A percentile compares a stretch with the other conserved stretches of the same genome.
Evolutionary conservation across 1,140 invertebrate genomes (phyloP).

Genomic region (Musca domestica): DNA sequence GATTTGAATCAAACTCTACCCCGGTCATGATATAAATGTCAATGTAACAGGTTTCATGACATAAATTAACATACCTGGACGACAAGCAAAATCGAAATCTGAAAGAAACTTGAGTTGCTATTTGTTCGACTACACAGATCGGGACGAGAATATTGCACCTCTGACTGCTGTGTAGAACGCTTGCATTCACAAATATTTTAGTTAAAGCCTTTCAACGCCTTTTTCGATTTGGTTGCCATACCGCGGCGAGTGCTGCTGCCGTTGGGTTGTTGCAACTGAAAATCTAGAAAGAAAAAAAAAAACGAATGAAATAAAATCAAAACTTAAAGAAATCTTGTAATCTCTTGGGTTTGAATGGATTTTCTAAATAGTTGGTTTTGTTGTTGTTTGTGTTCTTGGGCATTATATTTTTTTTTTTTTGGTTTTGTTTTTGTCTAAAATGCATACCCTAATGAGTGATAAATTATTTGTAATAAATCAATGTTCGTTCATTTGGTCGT

Average conservation of each 20-base stretch:
- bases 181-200: constrained; percentile 10
- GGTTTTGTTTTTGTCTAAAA: constrained; percentile 11
- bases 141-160: not conserved
- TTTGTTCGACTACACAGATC: not conserved
- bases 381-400: not conserved
- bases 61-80: constrained; percentile 16
- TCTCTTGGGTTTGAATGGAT: not conserved
- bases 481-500: constrained; percentile 9
- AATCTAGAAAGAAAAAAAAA: not conserved
- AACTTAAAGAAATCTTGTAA: constrained; percentile 1
- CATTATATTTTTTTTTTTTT: too few species aligned
- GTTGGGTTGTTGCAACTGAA: too few species aligned
- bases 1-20: too few species aligned
- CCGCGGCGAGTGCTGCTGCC: too few species aligned
- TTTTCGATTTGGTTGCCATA: not conserved
- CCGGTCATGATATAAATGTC: constrained; percentile 4
- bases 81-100: not conserved
- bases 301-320: not conserved
- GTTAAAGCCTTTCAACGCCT: constrained; percentile 12
- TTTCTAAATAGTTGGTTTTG: not conserved
- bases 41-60: constrained; percentile 18
- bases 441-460: constrained; percentile 32
- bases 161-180: not conserved
- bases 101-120: not conserved
- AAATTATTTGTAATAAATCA: constrained; percentile 32